phyloP scores from a whole-genome alignment of 2,888 invertebrate genomes.

The Perizoma flavofasciatum region DNA sequence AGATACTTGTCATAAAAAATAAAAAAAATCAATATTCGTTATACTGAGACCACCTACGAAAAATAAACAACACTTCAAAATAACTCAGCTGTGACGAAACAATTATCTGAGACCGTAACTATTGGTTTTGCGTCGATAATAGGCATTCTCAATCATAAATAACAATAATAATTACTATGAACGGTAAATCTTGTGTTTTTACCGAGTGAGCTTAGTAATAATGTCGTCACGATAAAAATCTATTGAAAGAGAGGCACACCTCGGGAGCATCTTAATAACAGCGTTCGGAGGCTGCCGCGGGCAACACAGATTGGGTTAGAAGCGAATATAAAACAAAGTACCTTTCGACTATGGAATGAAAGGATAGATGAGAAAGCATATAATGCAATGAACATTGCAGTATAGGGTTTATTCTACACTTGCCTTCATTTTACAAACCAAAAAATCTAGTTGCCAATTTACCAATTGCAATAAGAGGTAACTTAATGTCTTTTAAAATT shows the following conservation, averaged over 20 bases:
- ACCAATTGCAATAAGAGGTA: too few species aligned
- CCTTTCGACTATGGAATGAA: neutral
- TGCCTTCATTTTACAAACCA: too few species aligned
- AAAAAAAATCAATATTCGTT: constrained; percentile 2
- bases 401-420: too few species aligned
- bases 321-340: constrained; percentile 18
- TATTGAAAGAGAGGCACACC: constrained; percentile 64
- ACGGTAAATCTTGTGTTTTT: constrained; percentile 54
- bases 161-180: constrained; percentile 51
- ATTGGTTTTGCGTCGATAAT: constrained; percentile 55
- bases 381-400: too few species aligned
- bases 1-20: too few species aligned
- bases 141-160: constrained; percentile 60
- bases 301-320: constrained; percentile 34
- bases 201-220: constrained; percentile 61
- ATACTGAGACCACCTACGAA: constrained; percentile 31
- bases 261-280: constrained; percentile 73
- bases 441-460: too few species aligned
- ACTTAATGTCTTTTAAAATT: too few species aligned
- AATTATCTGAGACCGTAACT: constrained; percentile 47
- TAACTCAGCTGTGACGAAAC: constrained; percentile 41
- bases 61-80: constrained; percentile 29
- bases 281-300: constrained; percentile 54
- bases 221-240: constrained; percentile 79
- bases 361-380: neutral